These are phyloP conservation scores for Hafferia zeledoni DNA, from an alignment of 2,797 vertebrate genomes.

Conservation along the genomic window DNA sequence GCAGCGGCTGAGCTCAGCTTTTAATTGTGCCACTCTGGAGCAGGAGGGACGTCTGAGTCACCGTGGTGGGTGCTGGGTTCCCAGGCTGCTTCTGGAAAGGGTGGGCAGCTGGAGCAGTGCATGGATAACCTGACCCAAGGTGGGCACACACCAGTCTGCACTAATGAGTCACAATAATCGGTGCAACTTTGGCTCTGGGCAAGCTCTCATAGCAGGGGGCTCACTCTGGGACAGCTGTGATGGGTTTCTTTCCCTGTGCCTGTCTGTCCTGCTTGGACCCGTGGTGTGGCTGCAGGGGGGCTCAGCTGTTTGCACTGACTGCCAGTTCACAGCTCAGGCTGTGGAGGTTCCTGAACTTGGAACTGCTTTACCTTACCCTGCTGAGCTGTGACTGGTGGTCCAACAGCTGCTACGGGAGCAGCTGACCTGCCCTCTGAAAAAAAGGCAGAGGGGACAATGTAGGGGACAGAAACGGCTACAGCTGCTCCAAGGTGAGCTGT, in stretches of 20 bases:
- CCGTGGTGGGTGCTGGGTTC: rapidly evolving
- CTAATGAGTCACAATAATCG: rapidly evolving
- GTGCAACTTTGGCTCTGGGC: not conserved
- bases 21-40: not conserved
- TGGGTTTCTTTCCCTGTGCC: not conserved
- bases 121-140: not conserved
- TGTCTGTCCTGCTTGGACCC: not conserved
- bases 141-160: rapidly evolving
- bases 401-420: not conserved
- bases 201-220: not conserved
- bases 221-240: not conserved
- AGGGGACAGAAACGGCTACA: not conserved
- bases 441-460: not conserved
- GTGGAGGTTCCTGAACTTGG: not conserved
- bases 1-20: not conserved
- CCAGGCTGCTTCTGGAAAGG: not conserved
- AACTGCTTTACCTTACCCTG: not conserved
- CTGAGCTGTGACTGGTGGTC: not conserved
- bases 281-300: not conserved
- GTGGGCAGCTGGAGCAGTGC: not conserved
- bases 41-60: rapidly evolving
- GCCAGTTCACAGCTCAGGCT: not conserved
- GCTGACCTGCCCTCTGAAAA: not conserved
- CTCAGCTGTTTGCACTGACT: not conserved
- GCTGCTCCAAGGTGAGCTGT: not conserved